Base-by-base conservation (phyloP, 35 echinoderm and acorn worm species). In the Stichopus chloronotus region DNA sequence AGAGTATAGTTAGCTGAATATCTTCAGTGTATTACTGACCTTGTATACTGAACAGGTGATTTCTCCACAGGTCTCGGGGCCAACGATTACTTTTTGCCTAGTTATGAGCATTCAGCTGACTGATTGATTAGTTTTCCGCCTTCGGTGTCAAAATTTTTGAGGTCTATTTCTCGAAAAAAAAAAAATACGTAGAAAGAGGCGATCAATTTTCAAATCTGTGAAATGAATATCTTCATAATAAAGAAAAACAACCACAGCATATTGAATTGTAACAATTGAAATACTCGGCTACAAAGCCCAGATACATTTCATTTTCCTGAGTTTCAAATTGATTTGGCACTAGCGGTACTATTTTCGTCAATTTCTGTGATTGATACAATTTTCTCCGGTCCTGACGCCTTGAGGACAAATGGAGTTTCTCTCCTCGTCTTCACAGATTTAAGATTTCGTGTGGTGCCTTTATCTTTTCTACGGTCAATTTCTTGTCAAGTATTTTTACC, bases 281-380 rank as follows among this genome's bases (percentile, higher is more conserved):
- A 0, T 43, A 43, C 30, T 74, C 17, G 17, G 2, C 19, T 16
- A 74, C 7, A 20, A n/a, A 74, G 19, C 69, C 69, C 69, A 74
- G 69, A 74, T 74, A 74, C 22, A 20, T 74, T 74, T 74, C 69
- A 74, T 20, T n/a, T 7, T 5, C 19, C 19, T n/a, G 69, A 7
- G 69, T 74, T 19, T 74, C 6, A 74, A 74, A 74, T 74, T 74
- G 69, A n/a, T 74, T 74, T 74, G 69, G 69, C 69, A 74, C 69
- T 74, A 21, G 6, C 7, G 19, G 69, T 74, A n/a, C 69, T 74
- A 74, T 74, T 74, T 74, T 74, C 69, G 69, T 74, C 69, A n/a
- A 74, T 20, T 74, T 74, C 22, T 74, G 17, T 74, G 69, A 74
- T 74, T 74, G 69, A 74, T 74, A 74, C 69, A 74, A 21, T 21